phyloP scores from a whole-genome alignment of 2,797 vertebrate species.

The Mormyrus proboscirostris region DNA sequence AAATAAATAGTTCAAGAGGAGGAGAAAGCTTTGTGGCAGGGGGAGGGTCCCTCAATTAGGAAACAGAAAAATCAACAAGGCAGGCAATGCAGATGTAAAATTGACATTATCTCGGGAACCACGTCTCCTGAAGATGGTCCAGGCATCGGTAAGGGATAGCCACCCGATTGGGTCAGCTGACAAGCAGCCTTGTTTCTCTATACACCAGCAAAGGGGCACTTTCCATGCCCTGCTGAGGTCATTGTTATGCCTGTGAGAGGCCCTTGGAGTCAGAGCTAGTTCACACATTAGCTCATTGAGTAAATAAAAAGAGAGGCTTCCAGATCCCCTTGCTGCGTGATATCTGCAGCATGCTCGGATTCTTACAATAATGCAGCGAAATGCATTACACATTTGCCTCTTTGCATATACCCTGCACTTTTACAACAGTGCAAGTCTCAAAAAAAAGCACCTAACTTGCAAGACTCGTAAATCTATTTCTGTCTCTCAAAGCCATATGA shows the following conservation, averaged over 20 bases:
- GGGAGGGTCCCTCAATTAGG: constrained; percentile 18
- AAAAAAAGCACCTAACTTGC: not conserved
- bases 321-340: not conserved
- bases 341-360: not conserved
- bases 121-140: not conserved
- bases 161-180: not conserved
- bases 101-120: constrained; percentile 15
- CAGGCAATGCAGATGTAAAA: constrained; percentile 20
- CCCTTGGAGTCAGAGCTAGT: not conserved
- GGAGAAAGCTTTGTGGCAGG: not conserved
- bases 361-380: not conserved
- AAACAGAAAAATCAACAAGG: constrained; percentile 8
- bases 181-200: not conserved
- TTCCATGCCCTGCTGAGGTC: not conserved
- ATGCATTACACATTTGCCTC: not conserved
- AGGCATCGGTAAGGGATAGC: not conserved
- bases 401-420: not conserved
- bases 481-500: constrained; percentile 16
- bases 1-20: not conserved
- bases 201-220: not conserved
- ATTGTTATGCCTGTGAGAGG: not conserved
- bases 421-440: not conserved
- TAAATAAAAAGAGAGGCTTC: not conserved
- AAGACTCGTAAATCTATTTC: constrained; percentile 10
- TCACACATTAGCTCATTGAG: not conserved